phyloP scores from a whole-genome alignment of 1,140 invertebrate species.

The Monomorium pharaonis region DNA sequence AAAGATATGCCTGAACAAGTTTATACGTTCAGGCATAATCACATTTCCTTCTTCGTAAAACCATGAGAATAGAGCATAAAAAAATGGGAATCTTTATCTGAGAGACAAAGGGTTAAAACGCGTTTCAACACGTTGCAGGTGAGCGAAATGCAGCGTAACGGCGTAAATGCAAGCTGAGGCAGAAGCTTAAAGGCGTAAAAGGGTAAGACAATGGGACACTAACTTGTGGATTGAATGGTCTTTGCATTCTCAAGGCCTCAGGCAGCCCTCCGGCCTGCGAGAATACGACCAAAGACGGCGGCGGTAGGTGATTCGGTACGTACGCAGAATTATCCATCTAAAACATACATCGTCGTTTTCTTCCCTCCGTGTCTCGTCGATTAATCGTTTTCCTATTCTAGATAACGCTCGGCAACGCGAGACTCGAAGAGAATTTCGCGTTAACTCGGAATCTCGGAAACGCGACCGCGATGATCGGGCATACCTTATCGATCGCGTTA shows the following conservation, averaged over 20 bases:
- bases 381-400: slow-evolving; percentile 36
- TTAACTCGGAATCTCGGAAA: neutral
- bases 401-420: slow-evolving; percentile 10
- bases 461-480: neutral
- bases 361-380: slow-evolving; percentile 40
- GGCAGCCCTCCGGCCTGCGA: slow-evolving; percentile 91
- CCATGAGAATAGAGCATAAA: neutral
- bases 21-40: neutral
- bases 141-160: neutral
- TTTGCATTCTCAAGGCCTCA: slow-evolving; percentile 90
- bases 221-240: slow-evolving; percentile 90
- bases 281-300: slow-evolving; percentile 92
- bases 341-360: slow-evolving; percentile 79
- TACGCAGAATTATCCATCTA: slow-evolving; percentile 90
- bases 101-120: neutral
- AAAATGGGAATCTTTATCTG: neutral
- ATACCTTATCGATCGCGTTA: neutral
- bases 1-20: neutral
- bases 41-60: neutral
- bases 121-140: neutral
- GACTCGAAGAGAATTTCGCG: neutral
- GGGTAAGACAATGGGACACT: slow-evolving; percentile 77
- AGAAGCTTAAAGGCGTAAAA: slow-evolving; percentile 44
- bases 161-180: slow-evolving; percentile 13
- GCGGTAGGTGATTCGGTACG: slow-evolving; percentile 90